Evolutionary conservation across 2,113 vertebrate genomes (phyloP).

Genomic region (Trachemys scripta): DNA sequence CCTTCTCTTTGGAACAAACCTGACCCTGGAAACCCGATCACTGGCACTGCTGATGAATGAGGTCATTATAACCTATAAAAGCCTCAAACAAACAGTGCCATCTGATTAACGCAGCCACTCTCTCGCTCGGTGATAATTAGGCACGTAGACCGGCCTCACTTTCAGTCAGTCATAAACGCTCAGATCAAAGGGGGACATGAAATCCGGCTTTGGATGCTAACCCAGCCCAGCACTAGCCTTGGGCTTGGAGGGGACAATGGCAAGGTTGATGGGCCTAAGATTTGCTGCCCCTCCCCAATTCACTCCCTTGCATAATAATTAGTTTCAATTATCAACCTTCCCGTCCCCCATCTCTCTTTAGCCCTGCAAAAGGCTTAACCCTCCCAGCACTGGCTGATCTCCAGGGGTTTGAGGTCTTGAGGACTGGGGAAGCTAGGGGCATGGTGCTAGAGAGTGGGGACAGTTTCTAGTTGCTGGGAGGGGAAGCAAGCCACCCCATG

Average conservation of each 20-base stretch:
- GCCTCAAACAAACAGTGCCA: not conserved
- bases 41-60: not conserved
- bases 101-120: not conserved
- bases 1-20: not conserved
- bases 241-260: too few species aligned
- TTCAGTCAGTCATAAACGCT: not conserved
- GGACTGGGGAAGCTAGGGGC: not conserved
- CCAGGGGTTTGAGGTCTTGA: not conserved
- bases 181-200: not conserved
- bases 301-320: not conserved
- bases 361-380: not conserved
- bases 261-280: not conserved
- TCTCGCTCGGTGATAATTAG: not conserved
- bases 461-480: not conserved
- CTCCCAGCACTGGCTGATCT: not conserved
- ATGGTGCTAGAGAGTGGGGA: not conserved
- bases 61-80: not conserved
- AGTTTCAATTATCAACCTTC: not conserved
- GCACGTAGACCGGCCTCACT: accelerated
- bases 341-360: not conserved
- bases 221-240: not conserved
- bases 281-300: not conserved
- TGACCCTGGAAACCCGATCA: not conserved
- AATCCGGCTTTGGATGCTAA: not conserved
- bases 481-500: not conserved